phyloP scores from a whole-genome alignment of 23 tunicate species.

The Aplidium turbinatum region DNA sequence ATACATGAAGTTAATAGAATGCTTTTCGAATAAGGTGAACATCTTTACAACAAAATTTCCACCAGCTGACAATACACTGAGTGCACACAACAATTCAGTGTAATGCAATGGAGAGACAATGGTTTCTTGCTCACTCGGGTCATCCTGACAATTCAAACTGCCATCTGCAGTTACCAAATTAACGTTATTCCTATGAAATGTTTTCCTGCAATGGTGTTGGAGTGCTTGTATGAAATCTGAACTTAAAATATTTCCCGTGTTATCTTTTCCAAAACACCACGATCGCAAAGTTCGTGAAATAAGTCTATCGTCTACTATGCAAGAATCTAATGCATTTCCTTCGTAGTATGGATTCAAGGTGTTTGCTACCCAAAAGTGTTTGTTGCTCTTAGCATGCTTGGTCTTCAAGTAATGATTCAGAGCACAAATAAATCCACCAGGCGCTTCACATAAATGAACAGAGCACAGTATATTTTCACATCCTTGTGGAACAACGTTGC shows the following conservation, averaged over 20 bases:
- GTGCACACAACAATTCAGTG: constrained; percentile 52
- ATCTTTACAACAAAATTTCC: constrained; percentile 81
- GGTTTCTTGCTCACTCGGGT: constrained; percentile 72
- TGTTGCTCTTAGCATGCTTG: not conserved
- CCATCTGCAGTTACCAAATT: constrained; percentile 86
- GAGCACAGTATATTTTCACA: constrained; percentile 19
- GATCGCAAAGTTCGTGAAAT: constrained; percentile 56
- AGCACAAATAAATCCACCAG: constrained; percentile 92
- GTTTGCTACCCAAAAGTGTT: constrained; percentile 76
- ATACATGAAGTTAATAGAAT: constrained; percentile 62
- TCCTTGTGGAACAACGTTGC: constrained; percentile 50
- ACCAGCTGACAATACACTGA: constrained; percentile 33
- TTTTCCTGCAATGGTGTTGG: constrained; percentile 2
- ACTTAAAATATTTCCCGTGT: constrained; percentile 80
- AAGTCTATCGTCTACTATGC: constrained; percentile 81
- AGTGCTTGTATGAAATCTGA: constrained; percentile 28
- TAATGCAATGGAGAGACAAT: constrained; percentile 60
- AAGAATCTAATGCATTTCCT: constrained; percentile 74
- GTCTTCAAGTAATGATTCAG: constrained; percentile 70
- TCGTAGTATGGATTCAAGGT: constrained; percentile 96
- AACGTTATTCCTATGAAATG: constrained; percentile 23
- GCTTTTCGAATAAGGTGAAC: constrained; percentile 79
- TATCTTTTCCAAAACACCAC: constrained; percentile 95
- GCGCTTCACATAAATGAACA: constrained; percentile 97
- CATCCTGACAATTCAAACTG: constrained; percentile 65